Evolutionary conservation across 2,888 invertebrate genomes (phyloP), one percentile per base, ranked within the genome.

Genomic region (Perizoma affinitatum): DNA sequence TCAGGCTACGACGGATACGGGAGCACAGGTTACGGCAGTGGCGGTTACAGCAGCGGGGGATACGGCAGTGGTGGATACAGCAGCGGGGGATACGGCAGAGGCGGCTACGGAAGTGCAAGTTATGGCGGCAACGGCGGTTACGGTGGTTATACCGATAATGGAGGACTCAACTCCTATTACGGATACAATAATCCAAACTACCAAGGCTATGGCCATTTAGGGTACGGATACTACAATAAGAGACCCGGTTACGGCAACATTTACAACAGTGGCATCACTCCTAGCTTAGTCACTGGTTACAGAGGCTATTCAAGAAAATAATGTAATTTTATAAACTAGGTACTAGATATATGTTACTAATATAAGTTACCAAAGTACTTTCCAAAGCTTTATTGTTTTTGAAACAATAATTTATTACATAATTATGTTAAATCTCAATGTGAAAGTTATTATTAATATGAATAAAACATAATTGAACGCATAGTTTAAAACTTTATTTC

Each of bases 61-160:
- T 80, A 84, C 57, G 79, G 82, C 6, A 58, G 62, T 45, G 65
- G 36, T 8, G 63, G 60, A 34, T 54, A 57, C 51, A 62, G 58
- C 42, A 55, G 52, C 53, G 69, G 44, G 55, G 58, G 63, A 36
- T 54, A 60, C 55, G 41, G 62, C 42, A 45, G 50, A 33, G 52
- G 58, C n/a, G 66, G 67, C 8, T 59, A 59, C 36, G 54, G 54
- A 22, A 11, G 22, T 48, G 6, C 55, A 42, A 47, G 56, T 48
- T 51, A 55, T 53, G 63, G 46, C 10, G 56, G 64, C 10, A 56
- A 64, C 36, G 76, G 74, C 34, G 93, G 94, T 4, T 94, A 94
- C 69, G 94, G 94, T 0, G 94, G 94, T 3, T 93, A 93, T 66
- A 91, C 93, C 58, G 94, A 94, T 70, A 94, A 93, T 78, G 94